phyloP scores from a whole-genome alignment of 30 jellyfish, hydroid and myxozoan genomes.

The Mastigias papua region DNA sequence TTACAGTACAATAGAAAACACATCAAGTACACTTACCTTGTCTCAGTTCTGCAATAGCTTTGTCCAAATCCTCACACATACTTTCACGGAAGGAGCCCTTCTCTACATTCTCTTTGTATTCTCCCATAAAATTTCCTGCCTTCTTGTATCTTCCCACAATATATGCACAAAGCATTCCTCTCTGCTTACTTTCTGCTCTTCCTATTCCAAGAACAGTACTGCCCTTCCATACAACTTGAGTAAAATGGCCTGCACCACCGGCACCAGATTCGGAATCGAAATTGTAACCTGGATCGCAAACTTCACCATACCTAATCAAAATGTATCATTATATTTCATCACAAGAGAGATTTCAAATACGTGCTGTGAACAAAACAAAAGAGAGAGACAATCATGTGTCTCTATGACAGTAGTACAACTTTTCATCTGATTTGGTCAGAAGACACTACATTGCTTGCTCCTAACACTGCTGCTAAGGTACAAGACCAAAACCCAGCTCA shows the following conservation, averaged over 20 bases:
- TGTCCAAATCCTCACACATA: conserved; percentile 48
- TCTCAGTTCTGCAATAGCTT: conserved; percentile 24
- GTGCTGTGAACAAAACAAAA: too few relatives aligned
- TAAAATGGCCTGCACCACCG: conserved; percentile 59
- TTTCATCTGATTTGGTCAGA: too few relatives aligned
- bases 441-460: too few relatives aligned
- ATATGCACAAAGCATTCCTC: conserved; percentile 78
- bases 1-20: too few relatives aligned
- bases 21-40: too few relatives aligned
- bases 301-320: conserved; percentile 87
- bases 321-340: too few relatives aligned
- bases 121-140: conserved; percentile 83
- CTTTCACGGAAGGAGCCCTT: conserved; percentile 77
- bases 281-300: conserved; percentile 77
- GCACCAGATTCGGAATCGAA: conserved; percentile 38
- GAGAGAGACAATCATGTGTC: too few relatives aligned
- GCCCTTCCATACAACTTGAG: conserved; percentile 87
- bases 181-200: conserved; percentile 58
- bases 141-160: conserved; percentile 88
- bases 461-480: too few relatives aligned
- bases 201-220: conserved; percentile 73
- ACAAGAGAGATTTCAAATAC: too few relatives aligned
- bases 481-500: too few relatives aligned
- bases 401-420: too few relatives aligned
- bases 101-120: conserved; percentile 76